A percentile compares a stretch with the other conserved stretches of the same genome.
Conservation (phyloP, 2,113 vertebrate species). For the Phylloscopus whistleri region DNA sequence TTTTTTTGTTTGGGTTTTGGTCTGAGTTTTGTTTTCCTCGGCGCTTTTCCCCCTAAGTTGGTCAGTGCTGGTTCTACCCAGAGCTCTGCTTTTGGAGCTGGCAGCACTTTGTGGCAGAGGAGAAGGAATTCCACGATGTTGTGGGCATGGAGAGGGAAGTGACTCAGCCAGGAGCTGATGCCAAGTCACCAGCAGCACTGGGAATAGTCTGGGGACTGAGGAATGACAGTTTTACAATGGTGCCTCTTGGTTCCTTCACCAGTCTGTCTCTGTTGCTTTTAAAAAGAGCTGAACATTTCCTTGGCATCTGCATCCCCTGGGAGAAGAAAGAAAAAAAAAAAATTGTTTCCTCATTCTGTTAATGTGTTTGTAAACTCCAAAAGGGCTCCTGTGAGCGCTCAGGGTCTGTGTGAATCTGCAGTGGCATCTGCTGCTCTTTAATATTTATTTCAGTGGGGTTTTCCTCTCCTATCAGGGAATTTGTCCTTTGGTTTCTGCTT, state of each 20-base stretch:
- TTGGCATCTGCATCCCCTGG: neutral
- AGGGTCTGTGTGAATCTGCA: neutral
- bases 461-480: neutral
- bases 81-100: neutral
- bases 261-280: neutral
- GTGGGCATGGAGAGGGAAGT: neutral
- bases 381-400: neutral
- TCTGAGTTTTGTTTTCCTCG: neutral
- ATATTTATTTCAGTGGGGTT: neutral
- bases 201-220: neutral
- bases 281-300: neutral
- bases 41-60: neutral
- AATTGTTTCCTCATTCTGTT: neutral
- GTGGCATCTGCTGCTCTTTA: neutral
- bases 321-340: neutral
- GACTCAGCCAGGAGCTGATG: constrained; percentile 7
- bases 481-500: neutral
- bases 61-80: neutral
- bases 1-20: too few relatives aligned
- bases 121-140: neutral
- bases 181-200: constrained; percentile 17
- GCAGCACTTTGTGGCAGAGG: neutral
- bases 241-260: neutral
- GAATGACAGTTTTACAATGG: neutral
- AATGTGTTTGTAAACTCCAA: constrained; percentile 23